Evolutionary conservation across 30 jellyfish, hydroid and myxozoan genomes (phyloP).

Genomic region (Sanderia malayensis): DNA sequence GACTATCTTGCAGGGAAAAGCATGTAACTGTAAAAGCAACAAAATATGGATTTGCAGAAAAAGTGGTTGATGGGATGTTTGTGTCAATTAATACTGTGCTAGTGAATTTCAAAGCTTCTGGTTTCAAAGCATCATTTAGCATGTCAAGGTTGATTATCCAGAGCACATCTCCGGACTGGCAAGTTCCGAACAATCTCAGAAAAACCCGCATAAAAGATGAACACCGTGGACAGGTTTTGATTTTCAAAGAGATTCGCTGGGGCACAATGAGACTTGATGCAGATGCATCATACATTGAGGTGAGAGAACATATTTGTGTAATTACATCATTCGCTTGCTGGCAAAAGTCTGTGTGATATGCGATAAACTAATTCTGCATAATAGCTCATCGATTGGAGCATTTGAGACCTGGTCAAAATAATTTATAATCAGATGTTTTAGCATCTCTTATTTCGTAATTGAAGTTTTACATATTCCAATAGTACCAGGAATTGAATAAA

Average conservation of each 20-base stretch:
- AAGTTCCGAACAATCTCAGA: constrained; percentile 66
- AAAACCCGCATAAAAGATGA: constrained; percentile 90
- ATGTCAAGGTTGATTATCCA: constrained; percentile 84
- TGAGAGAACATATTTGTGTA: too few relatives aligned
- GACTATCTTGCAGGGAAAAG: constrained; percentile 31
- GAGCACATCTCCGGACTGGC: constrained; percentile 93
- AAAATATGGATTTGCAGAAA: constrained; percentile 91
- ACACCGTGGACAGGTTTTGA: constrained; percentile 82
- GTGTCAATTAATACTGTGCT: constrained; percentile 86
- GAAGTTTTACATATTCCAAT: too few relatives aligned
- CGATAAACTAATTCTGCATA: too few relatives aligned
- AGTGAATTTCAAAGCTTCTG: constrained; percentile 84
- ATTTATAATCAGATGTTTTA: too few relatives aligned
- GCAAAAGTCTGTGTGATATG: too few relatives aligned
- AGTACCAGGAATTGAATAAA: too few relatives aligned
- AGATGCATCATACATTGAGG: constrained; percentile 96
- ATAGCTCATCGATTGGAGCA: too few relatives aligned
- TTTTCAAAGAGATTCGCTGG: constrained; percentile 91
- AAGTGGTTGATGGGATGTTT: constrained; percentile 97
- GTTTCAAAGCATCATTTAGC: constrained; percentile 93
- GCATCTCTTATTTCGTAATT: too few relatives aligned
- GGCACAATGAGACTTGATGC: constrained; percentile 93
- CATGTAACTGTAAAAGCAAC: constrained; percentile 57
- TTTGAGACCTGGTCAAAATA: too few relatives aligned
- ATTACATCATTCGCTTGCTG: too few relatives aligned